A percentile compares a stretch with the other conserved stretches of the same genome.
These are phyloP conservation scores for Anarsia innoxiella DNA, from an alignment of 2,888 invertebrate species.

Conservation along the genomic window DNA sequence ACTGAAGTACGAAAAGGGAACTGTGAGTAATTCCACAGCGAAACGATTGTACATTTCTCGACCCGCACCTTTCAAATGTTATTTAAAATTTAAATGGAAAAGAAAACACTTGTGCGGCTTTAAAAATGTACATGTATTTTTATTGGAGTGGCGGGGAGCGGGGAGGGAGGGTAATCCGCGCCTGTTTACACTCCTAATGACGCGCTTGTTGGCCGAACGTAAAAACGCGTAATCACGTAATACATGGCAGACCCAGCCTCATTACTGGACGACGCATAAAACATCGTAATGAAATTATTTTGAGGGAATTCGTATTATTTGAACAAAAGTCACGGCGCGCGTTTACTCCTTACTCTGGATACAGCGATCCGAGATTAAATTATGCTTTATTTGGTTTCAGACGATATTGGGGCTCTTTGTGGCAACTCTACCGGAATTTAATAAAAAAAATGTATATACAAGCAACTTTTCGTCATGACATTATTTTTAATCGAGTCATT, in stretches of 20 bases:
- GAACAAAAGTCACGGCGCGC: constrained; percentile 1
- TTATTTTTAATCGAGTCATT: constrained; percentile 19
- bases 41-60: constrained; percentile 1
- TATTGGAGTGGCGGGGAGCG: not conserved
- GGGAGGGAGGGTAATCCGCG: constrained; percentile 4
- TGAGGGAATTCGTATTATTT: constrained; percentile 2
- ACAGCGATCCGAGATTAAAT: constrained; percentile 20
- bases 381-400: constrained; percentile 17
- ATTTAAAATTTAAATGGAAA: constrained; percentile 10
- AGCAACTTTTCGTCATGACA: constrained; percentile 15
- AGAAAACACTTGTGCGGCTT: constrained; percentile 5
- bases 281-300: constrained; percentile 9
- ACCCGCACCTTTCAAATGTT: not conserved
- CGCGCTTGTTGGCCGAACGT: constrained; percentile 9
- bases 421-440: constrained; percentile 19
- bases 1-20: not conserved
- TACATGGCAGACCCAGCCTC: constrained; percentile 9
- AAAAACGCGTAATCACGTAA: constrained; percentile 10
- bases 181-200: constrained; percentile 12
- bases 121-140: constrained; percentile 5
- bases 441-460: constrained; percentile 21
- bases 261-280: constrained; percentile 5
- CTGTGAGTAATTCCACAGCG: not conserved
- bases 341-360: not conserved
- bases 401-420: constrained; percentile 18